Evolutionary conservation across 2,113 vertebrate genomes (phyloP).

Genomic region (Turnix velox): DNA sequence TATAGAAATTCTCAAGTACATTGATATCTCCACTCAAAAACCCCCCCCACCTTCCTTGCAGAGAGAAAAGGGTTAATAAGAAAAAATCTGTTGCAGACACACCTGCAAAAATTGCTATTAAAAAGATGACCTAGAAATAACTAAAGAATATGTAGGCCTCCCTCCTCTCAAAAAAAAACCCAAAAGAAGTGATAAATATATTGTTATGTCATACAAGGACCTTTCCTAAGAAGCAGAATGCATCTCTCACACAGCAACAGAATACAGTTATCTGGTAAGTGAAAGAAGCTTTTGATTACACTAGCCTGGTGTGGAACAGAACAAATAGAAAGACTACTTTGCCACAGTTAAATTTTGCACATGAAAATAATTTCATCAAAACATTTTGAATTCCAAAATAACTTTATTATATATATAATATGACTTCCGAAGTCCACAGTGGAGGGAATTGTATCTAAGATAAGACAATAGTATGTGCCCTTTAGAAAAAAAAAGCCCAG

Average conservation of each 20-base stretch:
- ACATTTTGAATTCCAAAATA: not conserved
- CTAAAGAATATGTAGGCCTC: not conserved
- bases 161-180: not conserved
- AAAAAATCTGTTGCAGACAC: not conserved
- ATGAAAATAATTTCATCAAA: not conserved
- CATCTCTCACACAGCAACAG: not conserved
- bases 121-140: not conserved
- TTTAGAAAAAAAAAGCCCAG: too few relatives aligned
- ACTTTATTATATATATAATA: not conserved
- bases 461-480: not conserved
- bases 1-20: not conserved
- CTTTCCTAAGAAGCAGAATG: not conserved
- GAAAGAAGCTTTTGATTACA: not conserved
- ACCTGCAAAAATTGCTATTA: not conserved
- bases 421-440: not conserved
- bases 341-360: not conserved
- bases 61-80: not conserved
- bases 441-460: not conserved
- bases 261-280: too few relatives aligned
- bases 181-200: not conserved
- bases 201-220: not conserved
- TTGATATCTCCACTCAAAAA: not conserved
- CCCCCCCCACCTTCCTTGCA: not conserved
- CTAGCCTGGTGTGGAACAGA: not conserved
- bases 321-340: not conserved